Base-by-base conservation (phyloP, 2,113 vertebrate genomes). In the Suncus etruscus region DNA sequence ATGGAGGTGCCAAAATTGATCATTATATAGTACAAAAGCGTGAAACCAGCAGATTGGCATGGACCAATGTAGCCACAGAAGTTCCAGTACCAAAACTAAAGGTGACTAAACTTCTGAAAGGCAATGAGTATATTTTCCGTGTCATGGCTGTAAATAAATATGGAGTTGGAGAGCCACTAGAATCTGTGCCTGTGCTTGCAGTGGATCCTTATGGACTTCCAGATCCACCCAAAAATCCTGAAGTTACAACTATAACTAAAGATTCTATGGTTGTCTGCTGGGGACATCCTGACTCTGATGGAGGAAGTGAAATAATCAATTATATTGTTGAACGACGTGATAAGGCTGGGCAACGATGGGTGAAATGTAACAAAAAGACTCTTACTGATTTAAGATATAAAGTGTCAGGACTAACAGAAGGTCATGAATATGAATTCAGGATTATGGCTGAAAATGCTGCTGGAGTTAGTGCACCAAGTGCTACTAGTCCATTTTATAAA, bases 91-190 rank as follows among this genome's bases (percentile, higher is more conserved):
- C 98, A 91, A 98, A 99, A 94, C 91, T 98, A 69, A 99, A 99
- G 91, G 99, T 99, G 78, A 98, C 98, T 75, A 99, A 99, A 95
- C 97, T 99, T 72, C 97, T 99, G 76, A 99, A 99, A 98, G 99
- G 99, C 97, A 99, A 99, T 95, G 99, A 99, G 96, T 99, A 99
- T 2, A 98, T 99, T 69, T 99, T 99, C 97, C 98, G 99, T 96
- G 99, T 99, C 61, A 99, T 99, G 99, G 99, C 99, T 94, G 98
- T 99, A 86, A 99, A 99, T 97, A 99, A 99, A 97, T 99, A 99
- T 0, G 99, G 99, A 91, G 93, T 99, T 95, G 99, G 99, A 68
- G 99, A 99, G 93, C 94, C 98, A 29, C 98, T 99, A 89, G 99
- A 99, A 94, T 99, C 99, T 84, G 98, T 98, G 48, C 98, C 99